phyloP scores from a whole-genome alignment of 2,797 vertebrate genomes.

The Parotocinclus haroldoi region DNA sequence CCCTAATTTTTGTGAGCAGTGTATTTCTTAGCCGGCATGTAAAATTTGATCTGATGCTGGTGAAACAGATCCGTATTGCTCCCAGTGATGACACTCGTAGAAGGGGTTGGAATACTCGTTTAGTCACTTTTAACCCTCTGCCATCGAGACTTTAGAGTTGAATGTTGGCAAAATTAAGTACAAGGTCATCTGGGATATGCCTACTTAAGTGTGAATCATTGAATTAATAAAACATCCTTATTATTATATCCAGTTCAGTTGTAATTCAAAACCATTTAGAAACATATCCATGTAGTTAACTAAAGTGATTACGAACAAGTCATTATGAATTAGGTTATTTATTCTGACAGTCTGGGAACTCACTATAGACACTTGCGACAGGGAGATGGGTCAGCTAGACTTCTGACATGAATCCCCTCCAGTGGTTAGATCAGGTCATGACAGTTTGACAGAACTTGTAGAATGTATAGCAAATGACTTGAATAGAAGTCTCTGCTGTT shows the following conservation, averaged over 20 bases:
- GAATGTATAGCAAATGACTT: neutral
- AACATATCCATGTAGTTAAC: neutral
- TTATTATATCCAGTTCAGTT: too few species aligned
- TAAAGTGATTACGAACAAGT: neutral
- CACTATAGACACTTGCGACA: neutral
- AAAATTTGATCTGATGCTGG: too few species aligned
- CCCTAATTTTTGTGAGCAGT: too few species aligned
- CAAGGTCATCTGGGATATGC: neutral
- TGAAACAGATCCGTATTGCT: too few species aligned
- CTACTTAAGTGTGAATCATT: neutral
- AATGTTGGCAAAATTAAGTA: neutral
- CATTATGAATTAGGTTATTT: neutral
- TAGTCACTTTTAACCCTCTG: neutral
- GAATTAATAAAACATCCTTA: too few species aligned
- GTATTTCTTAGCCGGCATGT: too few species aligned
- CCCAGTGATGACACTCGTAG: too few species aligned
- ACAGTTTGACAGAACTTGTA: constrained; percentile 10
- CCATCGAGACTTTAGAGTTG: neutral
- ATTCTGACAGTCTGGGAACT: neutral
- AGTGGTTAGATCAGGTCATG: constrained; percentile 26
- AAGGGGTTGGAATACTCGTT: neutral
- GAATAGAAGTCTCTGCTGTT: too few species aligned
- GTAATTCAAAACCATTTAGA: too few species aligned
- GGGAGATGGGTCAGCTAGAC: neutral
- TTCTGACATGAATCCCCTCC: constrained; percentile 13